phyloP scores from a whole-genome alignment of 2,888 invertebrate species.

The Morpho helenor region DNA sequence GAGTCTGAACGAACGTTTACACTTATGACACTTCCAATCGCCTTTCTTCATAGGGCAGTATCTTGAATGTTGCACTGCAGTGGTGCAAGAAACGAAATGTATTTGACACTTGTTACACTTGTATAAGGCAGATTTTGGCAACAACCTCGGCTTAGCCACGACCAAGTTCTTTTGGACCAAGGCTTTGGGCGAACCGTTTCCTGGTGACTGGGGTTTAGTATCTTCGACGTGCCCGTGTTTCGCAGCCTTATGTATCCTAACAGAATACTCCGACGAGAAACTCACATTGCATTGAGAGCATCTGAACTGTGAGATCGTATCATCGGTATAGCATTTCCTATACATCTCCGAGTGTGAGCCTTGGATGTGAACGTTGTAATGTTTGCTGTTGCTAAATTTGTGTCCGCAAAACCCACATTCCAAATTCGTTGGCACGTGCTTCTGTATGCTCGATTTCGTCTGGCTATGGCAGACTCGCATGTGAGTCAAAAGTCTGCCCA shows the following conservation, averaged over 20 bases:
- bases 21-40: constrained; percentile 30
- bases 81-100: constrained; percentile 23
- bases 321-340: background rate
- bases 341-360: constrained; percentile 3
- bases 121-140: constrained; percentile 25
- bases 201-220: background rate
- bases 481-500: background rate
- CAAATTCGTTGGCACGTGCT: background rate
- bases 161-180: background rate
- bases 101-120: constrained; percentile 29
- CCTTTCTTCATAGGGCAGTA: constrained; percentile 16
- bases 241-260: constrained; percentile 17
- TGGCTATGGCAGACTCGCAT: constrained; percentile 1
- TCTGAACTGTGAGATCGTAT: constrained; percentile 1
- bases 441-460: background rate
- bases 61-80: constrained; percentile 21
- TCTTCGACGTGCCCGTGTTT: constrained; percentile 10
- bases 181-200: background rate
- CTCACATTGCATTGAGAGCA: constrained; percentile 21
- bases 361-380: constrained; percentile 18
- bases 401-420: constrained; percentile 10
- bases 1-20: constrained; percentile 33
- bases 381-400: background rate
- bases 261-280: constrained; percentile 14
- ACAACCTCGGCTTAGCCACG: background rate